Conservation (phyloP, 1,140 invertebrate species). For the Campodea augens region DNA sequence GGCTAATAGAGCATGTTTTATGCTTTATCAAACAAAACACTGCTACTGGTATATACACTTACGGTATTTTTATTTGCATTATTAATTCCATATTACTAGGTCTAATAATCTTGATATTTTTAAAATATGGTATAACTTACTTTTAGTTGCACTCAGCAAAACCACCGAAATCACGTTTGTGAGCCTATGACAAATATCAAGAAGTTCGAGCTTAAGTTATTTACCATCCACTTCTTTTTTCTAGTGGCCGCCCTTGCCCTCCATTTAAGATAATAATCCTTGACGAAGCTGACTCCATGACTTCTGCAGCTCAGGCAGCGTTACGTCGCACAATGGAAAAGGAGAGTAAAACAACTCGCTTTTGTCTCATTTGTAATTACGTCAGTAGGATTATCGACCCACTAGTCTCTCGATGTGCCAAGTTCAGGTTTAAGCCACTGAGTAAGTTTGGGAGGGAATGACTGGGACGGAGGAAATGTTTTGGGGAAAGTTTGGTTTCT, state of each 20-base stretch:
- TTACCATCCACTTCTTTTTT: too few relatives aligned
- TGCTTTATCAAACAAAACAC: too few relatives aligned
- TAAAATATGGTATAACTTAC: too few relatives aligned
- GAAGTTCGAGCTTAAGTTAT: too few relatives aligned
- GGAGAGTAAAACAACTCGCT: slow-evolving; percentile 82
- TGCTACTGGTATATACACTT: too few relatives aligned
- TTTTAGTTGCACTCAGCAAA: too few relatives aligned
- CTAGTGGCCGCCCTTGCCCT: slow-evolving; percentile 67
- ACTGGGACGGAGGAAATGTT: slow-evolving; percentile 18
- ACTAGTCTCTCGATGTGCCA: slow-evolving; percentile 91
- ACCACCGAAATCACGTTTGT: neutral
- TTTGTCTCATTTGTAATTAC: slow-evolving; percentile 98
- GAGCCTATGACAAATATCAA: neutral
- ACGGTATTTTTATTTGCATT: too few relatives aligned
- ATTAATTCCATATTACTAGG: too few relatives aligned
- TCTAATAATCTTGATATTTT: too few relatives aligned
- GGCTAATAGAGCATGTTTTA: too few relatives aligned
- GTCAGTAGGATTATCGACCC: slow-evolving; percentile 95
- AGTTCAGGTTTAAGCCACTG: slow-evolving; percentile 92
- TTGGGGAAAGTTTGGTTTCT: neutral
- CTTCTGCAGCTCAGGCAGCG: slow-evolving; percentile 75
- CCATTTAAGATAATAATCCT: slow-evolving; percentile 92
- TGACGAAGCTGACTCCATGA: slow-evolving; percentile 99
- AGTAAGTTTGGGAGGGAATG: slow-evolving; percentile 34
- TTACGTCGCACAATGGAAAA: slow-evolving; percentile 94